These are phyloP conservation scores for Empis stercorea DNA, from an alignment of 2,888 invertebrate species.

Conservation along the genomic window DNA sequence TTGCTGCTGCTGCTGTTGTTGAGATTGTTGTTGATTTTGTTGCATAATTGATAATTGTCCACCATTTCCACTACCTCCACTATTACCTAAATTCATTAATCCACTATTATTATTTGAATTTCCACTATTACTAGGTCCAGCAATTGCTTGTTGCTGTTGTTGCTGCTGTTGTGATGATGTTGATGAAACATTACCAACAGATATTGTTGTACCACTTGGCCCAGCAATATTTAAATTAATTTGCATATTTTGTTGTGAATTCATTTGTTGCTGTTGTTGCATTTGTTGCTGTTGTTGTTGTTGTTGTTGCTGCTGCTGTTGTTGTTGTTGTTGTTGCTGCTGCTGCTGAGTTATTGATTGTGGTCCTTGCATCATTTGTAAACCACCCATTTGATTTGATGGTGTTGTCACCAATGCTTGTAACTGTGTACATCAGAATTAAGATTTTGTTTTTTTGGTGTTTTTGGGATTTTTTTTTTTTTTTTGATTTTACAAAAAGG, in stretches of 20 bases:
- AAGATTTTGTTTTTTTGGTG: no score
- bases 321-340: conserved; percentile 18
- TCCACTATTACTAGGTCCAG: neutral
- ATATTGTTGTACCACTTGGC: neutral
- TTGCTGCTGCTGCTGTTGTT: conserved; percentile 14
- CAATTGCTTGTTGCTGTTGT: conserved; percentile 1
- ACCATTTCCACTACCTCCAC: neutral
- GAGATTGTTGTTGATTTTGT: conserved; percentile 17
- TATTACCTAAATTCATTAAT: no score
- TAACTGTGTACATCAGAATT: conserved; percentile 20
- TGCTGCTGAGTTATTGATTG: conserved; percentile 3
- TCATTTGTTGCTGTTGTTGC: conserved; percentile 12
- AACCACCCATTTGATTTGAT: no score
- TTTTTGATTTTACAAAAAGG: no score
- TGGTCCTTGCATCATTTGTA: no score
- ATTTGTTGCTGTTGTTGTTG: conserved; percentile 19
- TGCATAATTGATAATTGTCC: conserved; percentile 3
- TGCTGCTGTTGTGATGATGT: conserved; percentile 2
- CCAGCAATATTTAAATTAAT: neutral
- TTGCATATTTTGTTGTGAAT: neutral
- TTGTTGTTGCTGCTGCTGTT: conserved; percentile 16
- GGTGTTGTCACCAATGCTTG: conserved; percentile 37
- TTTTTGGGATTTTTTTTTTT: no score
- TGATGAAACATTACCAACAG: neutral
- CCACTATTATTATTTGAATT: no score